These are phyloP conservation scores for Venustoraphidia nigricollis DNA, from an alignment of 2,888 invertebrate genomes.

Conservation along the genomic window DNA sequence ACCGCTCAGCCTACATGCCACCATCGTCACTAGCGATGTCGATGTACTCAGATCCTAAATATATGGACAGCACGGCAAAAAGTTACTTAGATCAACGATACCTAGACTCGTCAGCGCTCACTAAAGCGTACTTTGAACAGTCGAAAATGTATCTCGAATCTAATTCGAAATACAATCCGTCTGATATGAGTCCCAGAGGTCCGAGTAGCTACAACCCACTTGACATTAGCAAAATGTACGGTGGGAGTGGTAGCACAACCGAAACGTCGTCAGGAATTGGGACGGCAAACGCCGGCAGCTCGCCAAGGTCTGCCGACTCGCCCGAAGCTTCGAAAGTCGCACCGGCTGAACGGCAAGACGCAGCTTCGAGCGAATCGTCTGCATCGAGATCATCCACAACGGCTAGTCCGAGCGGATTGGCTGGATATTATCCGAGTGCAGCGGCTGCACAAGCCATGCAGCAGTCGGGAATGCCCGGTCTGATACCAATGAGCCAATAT, in stretches of 20 bases:
- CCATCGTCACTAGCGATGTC: slow-evolving; percentile 44
- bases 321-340: slow-evolving; percentile 25
- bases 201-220: slow-evolving; percentile 35
- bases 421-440: slow-evolving; percentile 38
- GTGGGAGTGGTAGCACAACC: slow-evolving; percentile 25
- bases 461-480: slow-evolving; percentile 28
- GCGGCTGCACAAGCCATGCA: slow-evolving; percentile 24
- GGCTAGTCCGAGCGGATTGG: slow-evolving; percentile 40
- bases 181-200: slow-evolving; percentile 19
- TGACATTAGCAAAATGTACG: slow-evolving; percentile 50
- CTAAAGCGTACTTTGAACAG: slow-evolving; percentile 54
- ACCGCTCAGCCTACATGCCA: slow-evolving; percentile 52
- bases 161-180: slow-evolving; percentile 24
- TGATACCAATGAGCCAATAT: slow-evolving; percentile 52
- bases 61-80: slow-evolving; percentile 39
- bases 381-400: slow-evolving; percentile 45
- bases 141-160: slow-evolving; percentile 57
- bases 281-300: slow-evolving; percentile 27
- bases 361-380: slow-evolving; percentile 35
- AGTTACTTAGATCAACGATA: slow-evolving; percentile 46
- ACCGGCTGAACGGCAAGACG: slow-evolving; percentile 23
- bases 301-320: slow-evolving; percentile 39
- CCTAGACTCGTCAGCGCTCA: slow-evolving; percentile 49
- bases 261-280: slow-evolving; percentile 40
- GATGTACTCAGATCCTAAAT: slow-evolving; percentile 59